These are phyloP conservation scores for Peromyscus maniculatus DNA, from an alignment of 2,113 vertebrate genomes.

Conservation along the genomic window DNA sequence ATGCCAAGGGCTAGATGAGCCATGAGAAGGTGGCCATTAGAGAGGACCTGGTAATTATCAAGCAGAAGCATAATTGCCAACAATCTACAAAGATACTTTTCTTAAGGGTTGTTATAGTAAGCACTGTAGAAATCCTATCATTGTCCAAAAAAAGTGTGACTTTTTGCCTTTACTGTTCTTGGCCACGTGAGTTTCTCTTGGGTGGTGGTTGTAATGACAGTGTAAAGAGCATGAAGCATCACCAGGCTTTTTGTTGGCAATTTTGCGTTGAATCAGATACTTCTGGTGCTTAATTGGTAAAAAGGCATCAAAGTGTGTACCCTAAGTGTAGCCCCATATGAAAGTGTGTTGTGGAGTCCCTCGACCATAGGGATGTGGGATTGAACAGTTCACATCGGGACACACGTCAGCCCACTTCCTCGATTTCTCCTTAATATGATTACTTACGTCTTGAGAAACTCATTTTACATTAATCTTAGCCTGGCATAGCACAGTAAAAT, in stretches of 20 bases:
- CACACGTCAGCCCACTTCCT: neutral
- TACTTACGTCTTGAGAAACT: conserved; percentile 34
- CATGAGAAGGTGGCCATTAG: rapidly evolving
- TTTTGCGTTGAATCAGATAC: neutral
- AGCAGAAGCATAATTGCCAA: conserved; percentile 49
- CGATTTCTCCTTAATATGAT: neutral
- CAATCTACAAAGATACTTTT: neutral
- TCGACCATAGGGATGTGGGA: rapidly evolving
- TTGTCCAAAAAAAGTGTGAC: neutral
- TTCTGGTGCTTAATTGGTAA: conserved; percentile 30
- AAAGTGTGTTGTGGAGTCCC: neutral
- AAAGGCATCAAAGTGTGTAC: neutral
- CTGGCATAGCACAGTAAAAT: neutral
- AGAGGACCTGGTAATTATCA: conserved; percentile 70
- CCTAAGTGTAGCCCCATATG: neutral
- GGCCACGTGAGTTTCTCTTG: neutral
- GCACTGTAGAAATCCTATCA: neutral
- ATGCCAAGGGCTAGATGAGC: neutral
- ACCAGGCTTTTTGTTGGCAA: neutral
- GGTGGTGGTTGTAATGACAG: neutral
- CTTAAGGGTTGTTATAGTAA: neutral
- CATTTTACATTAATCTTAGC: conserved; percentile 12
- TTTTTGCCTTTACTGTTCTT: rapidly evolving
- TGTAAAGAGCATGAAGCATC: conserved; percentile 17
- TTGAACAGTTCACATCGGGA: neutral